Conservation (phyloP, 2,113 vertebrate species). For the Festucalex cinctus region DNA sequence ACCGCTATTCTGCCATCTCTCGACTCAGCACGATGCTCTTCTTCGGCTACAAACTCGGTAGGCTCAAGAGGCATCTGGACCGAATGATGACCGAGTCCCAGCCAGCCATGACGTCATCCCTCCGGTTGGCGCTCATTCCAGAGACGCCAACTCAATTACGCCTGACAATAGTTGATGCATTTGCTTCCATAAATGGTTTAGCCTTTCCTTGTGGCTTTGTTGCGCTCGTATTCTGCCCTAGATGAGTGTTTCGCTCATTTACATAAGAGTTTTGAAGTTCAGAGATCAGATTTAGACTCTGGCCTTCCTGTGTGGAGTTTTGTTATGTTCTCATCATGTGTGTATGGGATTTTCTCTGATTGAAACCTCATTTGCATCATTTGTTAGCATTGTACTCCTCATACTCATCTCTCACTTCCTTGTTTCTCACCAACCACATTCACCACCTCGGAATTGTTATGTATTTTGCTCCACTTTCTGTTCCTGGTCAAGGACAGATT, state of each 20-base stretch:
- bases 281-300: neutral
- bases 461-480: no score
- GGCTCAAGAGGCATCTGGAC: neutral
- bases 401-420: no score
- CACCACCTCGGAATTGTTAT: no score
- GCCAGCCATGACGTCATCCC: conserved; percentile 1
- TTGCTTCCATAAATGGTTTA: neutral
- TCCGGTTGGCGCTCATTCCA: neutral
- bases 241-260: neutral
- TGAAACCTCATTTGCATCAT: no score
- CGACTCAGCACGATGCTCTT: neutral
- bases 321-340: no score
- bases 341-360: neutral
- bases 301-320: neutral
- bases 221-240: neutral
- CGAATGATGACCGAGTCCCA: neutral
- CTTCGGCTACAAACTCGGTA: neutral
- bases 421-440: no score
- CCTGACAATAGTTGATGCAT: neutral
- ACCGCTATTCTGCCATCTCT: neutral
- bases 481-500: no score
- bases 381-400: no score
- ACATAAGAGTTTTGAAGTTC: neutral
- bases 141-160: neutral
- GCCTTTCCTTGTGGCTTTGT: neutral